Conservation (phyloP, 2,113 vertebrate genomes). For the Myiozetetes cayanensis region DNA sequence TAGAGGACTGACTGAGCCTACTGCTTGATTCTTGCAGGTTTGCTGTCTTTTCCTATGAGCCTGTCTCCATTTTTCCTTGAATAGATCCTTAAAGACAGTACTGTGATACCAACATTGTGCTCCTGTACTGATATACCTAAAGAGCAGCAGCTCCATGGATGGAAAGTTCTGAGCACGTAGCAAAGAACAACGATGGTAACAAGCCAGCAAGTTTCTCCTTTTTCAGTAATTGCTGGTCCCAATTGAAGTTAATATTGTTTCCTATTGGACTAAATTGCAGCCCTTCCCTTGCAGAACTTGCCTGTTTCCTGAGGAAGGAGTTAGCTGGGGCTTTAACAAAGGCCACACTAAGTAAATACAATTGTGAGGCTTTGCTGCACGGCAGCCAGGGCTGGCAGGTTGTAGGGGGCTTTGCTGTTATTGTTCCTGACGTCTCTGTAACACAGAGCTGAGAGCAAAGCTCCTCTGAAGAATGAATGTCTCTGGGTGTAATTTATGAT, state of each 20-base stretch:
- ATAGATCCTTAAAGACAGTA: neutral
- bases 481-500: constrained; percentile 14
- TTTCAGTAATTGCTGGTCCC: neutral
- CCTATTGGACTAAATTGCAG: constrained; percentile 37
- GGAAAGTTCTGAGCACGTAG: neutral
- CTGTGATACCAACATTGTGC: neutral
- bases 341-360: neutral
- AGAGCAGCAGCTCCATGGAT: neutral
- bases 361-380: neutral
- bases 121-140: neutral
- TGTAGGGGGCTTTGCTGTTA: neutral
- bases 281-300: neutral
- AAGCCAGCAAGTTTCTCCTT: neutral
- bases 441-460: neutral
- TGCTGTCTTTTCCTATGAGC: neutral
- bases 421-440: constrained; percentile 18
- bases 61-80: neutral
- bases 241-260: constrained; percentile 53
- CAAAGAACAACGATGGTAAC: neutral
- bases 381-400: neutral
- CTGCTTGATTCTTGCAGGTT: neutral
- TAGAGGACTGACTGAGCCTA: neutral
- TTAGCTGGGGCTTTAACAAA: constrained; percentile 38
- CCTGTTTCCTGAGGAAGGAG: constrained; percentile 60
- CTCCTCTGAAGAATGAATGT: neutral